Percentiles rank a stretch among this genome's conserved stretches.
These are phyloP conservation scores for Agrypnia vestita DNA, from an alignment of 1,140 invertebrate species.

Conservation along the genomic window DNA sequence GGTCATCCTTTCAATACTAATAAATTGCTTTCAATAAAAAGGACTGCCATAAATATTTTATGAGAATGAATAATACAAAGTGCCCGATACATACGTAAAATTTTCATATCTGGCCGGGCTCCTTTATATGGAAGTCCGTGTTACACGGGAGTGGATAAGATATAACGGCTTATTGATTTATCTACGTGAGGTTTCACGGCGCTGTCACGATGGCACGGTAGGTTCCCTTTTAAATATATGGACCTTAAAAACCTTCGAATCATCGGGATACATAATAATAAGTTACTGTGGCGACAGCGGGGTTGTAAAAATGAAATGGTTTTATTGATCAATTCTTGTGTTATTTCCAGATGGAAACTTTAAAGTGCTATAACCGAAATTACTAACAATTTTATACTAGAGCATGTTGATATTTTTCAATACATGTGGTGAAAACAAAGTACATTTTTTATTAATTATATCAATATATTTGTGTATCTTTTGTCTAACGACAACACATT, in stretches of 20 bases:
- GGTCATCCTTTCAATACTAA: constrained; percentile 18
- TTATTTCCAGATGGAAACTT: too few relatives aligned
- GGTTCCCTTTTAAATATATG: constrained; percentile 16
- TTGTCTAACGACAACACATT: too few relatives aligned
- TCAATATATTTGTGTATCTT: too few relatives aligned
- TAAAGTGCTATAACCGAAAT: too few relatives aligned
- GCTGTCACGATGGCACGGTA: constrained; percentile 8
- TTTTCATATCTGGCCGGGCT: constrained; percentile 16
- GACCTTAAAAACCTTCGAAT: background rate
- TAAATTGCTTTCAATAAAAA: constrained; percentile 40
- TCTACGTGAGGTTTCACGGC: constrained; percentile 48
- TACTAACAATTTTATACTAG: too few relatives aligned
- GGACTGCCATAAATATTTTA: constrained; percentile 39
- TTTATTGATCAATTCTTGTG: too few relatives aligned
- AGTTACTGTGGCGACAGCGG: too few relatives aligned
- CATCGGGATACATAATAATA: background rate
- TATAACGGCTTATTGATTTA: constrained; percentile 59
- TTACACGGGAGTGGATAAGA: constrained; percentile 4
- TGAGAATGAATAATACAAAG: constrained; percentile 39
- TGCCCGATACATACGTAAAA: constrained; percentile 18
- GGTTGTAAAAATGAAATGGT: too few relatives aligned
- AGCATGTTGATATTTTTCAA: too few relatives aligned
- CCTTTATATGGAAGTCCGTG: constrained; percentile 20
- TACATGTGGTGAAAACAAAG: too few relatives aligned
- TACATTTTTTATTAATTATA: too few relatives aligned